Percentiles rank a stretch among this genome's conserved stretches.
Evolutionary conservation across 2,113 vertebrate species (phyloP).

Genomic region (Lagopus leucura): DNA sequence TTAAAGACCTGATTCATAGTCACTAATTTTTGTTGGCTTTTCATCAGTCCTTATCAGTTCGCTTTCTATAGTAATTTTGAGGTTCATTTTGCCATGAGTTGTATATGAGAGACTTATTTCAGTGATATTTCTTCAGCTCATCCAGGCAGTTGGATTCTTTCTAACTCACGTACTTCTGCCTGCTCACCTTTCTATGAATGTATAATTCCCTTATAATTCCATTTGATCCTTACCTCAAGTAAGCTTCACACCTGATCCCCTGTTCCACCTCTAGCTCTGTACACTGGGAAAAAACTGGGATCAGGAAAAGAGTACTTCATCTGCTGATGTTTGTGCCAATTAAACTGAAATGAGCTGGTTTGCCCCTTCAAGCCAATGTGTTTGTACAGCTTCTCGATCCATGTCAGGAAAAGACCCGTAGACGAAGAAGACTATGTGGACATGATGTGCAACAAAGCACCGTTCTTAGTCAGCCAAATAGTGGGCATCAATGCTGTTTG

Average conservation of each 20-base stretch:
- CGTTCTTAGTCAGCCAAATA: background rate
- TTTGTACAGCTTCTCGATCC: background rate
- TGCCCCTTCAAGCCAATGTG: accelerated
- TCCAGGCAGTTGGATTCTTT: background rate
- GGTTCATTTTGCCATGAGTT: background rate
- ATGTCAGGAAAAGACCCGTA: background rate
- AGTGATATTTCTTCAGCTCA: background rate
- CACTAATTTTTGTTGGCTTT: background rate
- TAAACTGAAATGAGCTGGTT: background rate
- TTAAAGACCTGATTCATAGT: background rate
- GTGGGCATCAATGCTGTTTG: background rate
- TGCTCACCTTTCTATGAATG: background rate
- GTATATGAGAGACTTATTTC: background rate
- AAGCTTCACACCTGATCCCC: background rate
- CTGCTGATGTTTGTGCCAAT: background rate
- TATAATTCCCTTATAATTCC: background rate
- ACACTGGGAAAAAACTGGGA: background rate
- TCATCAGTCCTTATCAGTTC: background rate
- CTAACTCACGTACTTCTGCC: background rate
- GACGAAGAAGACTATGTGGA: background rate
- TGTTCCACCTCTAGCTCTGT: background rate
- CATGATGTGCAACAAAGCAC: background rate
- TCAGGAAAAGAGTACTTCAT: background rate
- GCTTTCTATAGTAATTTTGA: background rate
- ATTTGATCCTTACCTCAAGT: background rate